Evolutionary conservation across 2,113 vertebrate genomes (phyloP).

Genomic region (Brachyhypopomus occidentalis): DNA sequence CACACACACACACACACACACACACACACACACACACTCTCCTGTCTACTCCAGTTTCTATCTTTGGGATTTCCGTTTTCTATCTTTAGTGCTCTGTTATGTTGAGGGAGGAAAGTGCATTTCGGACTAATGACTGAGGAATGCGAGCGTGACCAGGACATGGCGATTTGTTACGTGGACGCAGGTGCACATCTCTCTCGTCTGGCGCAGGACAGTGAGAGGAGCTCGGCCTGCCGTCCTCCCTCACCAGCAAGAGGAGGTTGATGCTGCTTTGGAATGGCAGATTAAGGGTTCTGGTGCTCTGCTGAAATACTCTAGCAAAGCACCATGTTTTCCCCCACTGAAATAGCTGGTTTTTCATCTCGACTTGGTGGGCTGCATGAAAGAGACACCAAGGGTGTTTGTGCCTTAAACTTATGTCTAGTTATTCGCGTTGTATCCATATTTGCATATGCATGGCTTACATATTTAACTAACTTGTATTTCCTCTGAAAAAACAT

Average conservation of each 20-base stretch:
- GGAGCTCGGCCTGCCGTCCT: background rate
- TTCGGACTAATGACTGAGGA: too few relatives aligned
- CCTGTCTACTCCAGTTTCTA: background rate
- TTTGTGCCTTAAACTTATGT: background rate
- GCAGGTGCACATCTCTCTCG: slow-evolving; percentile 20
- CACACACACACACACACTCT: background rate
- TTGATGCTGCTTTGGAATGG: slow-evolving; percentile 34
- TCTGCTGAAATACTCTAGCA: slow-evolving; percentile 17
- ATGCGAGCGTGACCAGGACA: background rate
- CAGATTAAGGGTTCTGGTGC: slow-evolving; percentile 41
- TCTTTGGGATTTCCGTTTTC: too few relatives aligned
- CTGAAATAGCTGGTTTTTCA: slow-evolving; percentile 8
- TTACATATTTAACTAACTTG: background rate
- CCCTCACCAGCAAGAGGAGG: slow-evolving; percentile 30
- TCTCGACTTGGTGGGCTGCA: background rate
- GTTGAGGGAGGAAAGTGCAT: too few relatives aligned
- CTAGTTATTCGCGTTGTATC: background rate
- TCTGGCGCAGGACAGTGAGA: slow-evolving; percentile 33
- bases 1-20: background rate
- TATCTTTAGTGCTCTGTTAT: too few relatives aligned
- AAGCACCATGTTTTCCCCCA: slow-evolving; percentile 24
- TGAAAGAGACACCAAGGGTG: background rate
- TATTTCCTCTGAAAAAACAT: background rate
- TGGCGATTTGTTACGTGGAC: slow-evolving; percentile 43
- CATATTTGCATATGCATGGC: background rate